These are phyloP conservation scores for Lottia gigantea DNA, from an alignment of 2,888 invertebrate species.

Conservation along the genomic window DNA sequence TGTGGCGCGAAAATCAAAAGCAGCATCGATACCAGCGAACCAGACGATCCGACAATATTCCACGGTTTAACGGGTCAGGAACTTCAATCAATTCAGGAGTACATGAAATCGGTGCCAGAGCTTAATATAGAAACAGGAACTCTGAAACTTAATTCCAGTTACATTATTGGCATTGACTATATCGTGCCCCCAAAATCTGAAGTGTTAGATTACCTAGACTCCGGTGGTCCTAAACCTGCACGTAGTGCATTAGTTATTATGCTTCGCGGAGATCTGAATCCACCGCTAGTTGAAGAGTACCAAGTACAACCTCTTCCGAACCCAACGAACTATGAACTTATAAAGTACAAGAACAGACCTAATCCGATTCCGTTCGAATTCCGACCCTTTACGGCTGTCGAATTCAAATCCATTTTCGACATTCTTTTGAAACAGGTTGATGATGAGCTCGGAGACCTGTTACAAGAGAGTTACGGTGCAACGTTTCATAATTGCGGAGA, in stretches of 20 bases:
- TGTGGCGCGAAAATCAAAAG: slow-evolving; percentile 7
- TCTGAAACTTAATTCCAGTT: slow-evolving; percentile 26
- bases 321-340: slow-evolving; percentile 24
- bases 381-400: slow-evolving; percentile 28
- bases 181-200: slow-evolving; percentile 35
- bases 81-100: slow-evolving; percentile 25
- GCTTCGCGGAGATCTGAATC: slow-evolving; percentile 45
- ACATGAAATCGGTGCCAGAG: slow-evolving; percentile 17
- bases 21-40: slow-evolving; percentile 25
- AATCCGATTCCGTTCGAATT: slow-evolving; percentile 29
- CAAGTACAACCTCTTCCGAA: slow-evolving; percentile 32
- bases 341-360: slow-evolving; percentile 14
- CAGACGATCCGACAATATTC: slow-evolving; percentile 31
- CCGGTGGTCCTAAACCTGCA: slow-evolving; percentile 29
- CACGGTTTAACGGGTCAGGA: slow-evolving; percentile 34
- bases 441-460: slow-evolving; percentile 21
- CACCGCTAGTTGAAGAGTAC: slow-evolving; percentile 34
- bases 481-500: slow-evolving; percentile 25
- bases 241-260: slow-evolving; percentile 50
- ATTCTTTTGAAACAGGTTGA: slow-evolving; percentile 25
- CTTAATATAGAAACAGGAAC: slow-evolving; percentile 29
- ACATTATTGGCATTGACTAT: slow-evolving; percentile 32
- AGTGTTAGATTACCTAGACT: slow-evolving; percentile 36
- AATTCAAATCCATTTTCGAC: slow-evolving; percentile 20
- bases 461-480: slow-evolving; percentile 32